Evolutionary conservation across 2,888 invertebrate genomes (phyloP), one percentile per base, ranked within the genome.

Genomic region (Opisthograptis luteolata): DNA sequence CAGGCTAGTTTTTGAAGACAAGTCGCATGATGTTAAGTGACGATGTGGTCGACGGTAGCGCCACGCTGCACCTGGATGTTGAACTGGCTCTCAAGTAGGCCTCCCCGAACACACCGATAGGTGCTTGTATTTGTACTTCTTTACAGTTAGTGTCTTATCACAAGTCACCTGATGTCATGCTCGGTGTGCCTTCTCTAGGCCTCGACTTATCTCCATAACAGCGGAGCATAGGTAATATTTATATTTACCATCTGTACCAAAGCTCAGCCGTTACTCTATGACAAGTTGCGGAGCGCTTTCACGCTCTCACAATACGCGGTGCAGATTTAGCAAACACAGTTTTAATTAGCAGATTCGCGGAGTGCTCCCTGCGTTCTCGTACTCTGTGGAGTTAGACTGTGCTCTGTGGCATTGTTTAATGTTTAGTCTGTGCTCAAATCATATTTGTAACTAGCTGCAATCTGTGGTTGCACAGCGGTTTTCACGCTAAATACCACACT

Each of bases 301-400:
- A 80, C 73, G 73, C 71, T 73, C 71, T 70, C 79, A 85, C 85
- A 86, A 84, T 84, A 74, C 76, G 71, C 71, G 76, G 71, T 70
- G 78, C 76, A 73, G 78, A 84, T 86, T 81, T 70, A 76, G 84
- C 82, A 87, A 86, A 87, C 84, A 86, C 79, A 76, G 83, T 82
- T 85, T 83, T 81, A 86, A 87, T 87, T 86, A 86, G 83, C 72
- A 69, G 71, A 80, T 77, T 78, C 74, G 74, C 62, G 49, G 70
- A 44, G 40, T 35, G 40, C 39, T 40, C 24, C 7, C 19, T 12
- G 10, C 17, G 42, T 36, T 44, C 28, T 25, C 36, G 25, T 42
- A 43, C 36, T 41, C 32, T 39, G 2, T 34, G 14, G 39, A 34
- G 14, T 39, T 28, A 40, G 40, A 34, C 22, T 28, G 40, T 20